Percentiles rank a stretch among this genome's conserved stretches.
phyloP scores from a whole-genome alignment of 2,888 invertebrate genomes.

The Eremobia ochroleuca region DNA sequence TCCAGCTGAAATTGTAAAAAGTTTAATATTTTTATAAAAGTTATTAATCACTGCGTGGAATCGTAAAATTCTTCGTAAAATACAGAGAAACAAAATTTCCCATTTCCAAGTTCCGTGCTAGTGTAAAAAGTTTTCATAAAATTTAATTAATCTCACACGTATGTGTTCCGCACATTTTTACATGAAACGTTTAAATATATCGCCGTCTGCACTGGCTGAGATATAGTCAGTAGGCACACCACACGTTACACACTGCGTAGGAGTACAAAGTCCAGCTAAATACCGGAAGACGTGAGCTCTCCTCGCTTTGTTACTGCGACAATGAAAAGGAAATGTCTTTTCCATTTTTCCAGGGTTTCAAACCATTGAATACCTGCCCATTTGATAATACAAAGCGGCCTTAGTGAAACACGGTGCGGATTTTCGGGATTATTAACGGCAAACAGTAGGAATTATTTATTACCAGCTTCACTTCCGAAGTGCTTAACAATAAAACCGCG shows the following conservation, averaged over 20 bases:
- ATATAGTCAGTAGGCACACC: slow-evolving; percentile 37
- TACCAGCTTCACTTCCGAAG: slow-evolving; percentile 67
- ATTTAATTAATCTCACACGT: slow-evolving; percentile 75
- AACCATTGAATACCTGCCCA: slow-evolving; percentile 72
- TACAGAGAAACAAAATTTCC: slow-evolving; percentile 67
- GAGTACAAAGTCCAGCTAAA: slow-evolving; percentile 81
- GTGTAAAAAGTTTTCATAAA: slow-evolving; percentile 73
- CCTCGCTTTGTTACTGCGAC: slow-evolving; percentile 83
- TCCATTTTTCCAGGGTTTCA: slow-evolving; percentile 77
- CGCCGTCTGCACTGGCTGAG: slow-evolving; percentile 42
- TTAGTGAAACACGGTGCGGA: slow-evolving; percentile 62
- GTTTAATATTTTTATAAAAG: slow-evolving; percentile 59
- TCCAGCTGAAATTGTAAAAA: slow-evolving; percentile 48
- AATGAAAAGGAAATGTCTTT: slow-evolving; percentile 82
- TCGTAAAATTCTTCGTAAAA: slow-evolving; percentile 69
- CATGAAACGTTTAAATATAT: slow-evolving; percentile 67
- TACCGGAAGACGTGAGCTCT: slow-evolving; percentile 82
- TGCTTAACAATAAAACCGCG: slow-evolving; percentile 70
- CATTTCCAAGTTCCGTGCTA: slow-evolving; percentile 68
- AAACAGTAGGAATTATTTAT: slow-evolving; percentile 73
- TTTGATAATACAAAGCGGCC: slow-evolving; percentile 67
- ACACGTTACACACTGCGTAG: slow-evolving; percentile 63
- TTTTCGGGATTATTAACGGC: slow-evolving; percentile 70
- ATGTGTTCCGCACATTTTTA: slow-evolving; percentile 68
- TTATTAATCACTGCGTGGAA: slow-evolving; percentile 68